Percentiles rank a stretch among this genome's conserved stretches.
Conservation (phyloP, 2,888 invertebrate species). For the Eurytoma adleriae region DNA sequence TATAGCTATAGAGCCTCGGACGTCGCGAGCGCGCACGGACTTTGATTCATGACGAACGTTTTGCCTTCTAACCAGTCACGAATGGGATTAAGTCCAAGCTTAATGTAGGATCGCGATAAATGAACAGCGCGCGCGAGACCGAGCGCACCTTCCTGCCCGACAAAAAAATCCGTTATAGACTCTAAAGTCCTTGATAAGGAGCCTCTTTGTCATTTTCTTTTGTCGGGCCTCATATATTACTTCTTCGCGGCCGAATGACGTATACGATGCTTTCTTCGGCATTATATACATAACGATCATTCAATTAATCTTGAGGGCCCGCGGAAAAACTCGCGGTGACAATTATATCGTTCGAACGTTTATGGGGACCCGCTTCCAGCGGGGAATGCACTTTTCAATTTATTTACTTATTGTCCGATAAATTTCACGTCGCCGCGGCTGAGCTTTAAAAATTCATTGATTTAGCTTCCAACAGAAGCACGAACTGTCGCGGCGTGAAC, state of each 20-base stretch:
- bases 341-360: conserved; percentile 12
- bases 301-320: conserved; percentile 35
- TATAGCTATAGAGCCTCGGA: background rate
- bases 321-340: conserved; percentile 4
- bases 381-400: conserved; percentile 10
- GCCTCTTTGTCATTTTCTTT: conserved; percentile 47
- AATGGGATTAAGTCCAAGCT: conserved; percentile 29
- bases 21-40: conserved; percentile 12
- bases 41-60: conserved; percentile 53
- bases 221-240: conserved; percentile 47
- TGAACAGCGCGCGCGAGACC: conserved; percentile 21
- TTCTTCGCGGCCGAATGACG: conserved; percentile 34
- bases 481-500: too few relatives aligned
- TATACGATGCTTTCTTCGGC: conserved; percentile 8
- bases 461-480: too few relatives aligned
- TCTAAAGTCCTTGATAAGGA: conserved; percentile 47
- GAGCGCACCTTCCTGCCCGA: conserved; percentile 3
- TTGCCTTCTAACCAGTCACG: conserved; percentile 49
- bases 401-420: background rate
- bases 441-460: background rate
- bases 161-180: conserved; percentile 48
- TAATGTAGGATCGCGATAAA: conserved; percentile 45
- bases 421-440: background rate
- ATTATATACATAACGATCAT: conserved; percentile 34
- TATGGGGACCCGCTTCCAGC: background rate